A percentile compares a stretch with the other conserved stretches of the same genome.
These are phyloP conservation scores for Allolobophora icterica DNA, from an alignment of 2,888 invertebrate species.

Conservation along the genomic window DNA sequence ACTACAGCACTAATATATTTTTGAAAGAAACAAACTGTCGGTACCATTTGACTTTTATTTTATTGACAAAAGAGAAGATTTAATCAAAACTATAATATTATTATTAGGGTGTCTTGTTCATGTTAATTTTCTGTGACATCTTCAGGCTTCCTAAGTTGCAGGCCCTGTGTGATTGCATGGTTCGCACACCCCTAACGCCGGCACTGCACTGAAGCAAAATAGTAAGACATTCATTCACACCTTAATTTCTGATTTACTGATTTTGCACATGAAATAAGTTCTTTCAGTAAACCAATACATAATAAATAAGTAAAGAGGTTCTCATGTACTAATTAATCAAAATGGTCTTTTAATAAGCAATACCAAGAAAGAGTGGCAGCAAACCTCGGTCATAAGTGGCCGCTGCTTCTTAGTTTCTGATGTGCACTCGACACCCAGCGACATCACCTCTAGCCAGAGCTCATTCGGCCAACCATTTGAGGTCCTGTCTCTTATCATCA, in stretches of 20 bases:
- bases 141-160: too few relatives aligned
- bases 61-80: too few relatives aligned
- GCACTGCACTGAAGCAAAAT: not conserved
- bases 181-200: too few relatives aligned
- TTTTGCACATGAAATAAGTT: not conserved
- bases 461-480: slow-evolving; percentile 69
- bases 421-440: slow-evolving; percentile 71
- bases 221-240: not conserved
- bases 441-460: slow-evolving; percentile 69
- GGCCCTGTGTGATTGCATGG: too few relatives aligned
- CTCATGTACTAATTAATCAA: not conserved
- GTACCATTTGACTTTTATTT: too few relatives aligned
- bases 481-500: slow-evolving; percentile 65
- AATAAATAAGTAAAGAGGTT: not conserved
- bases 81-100: too few relatives aligned
- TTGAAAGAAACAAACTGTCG: too few relatives aligned
- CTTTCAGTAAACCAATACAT: not conserved
- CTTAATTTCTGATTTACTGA: not conserved
- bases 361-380: not conserved
- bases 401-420: slow-evolving; percentile 69
- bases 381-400: slow-evolving; percentile 70
- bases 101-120: too few relatives aligned
- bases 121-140: too few relatives aligned
- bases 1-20: too few relatives aligned
- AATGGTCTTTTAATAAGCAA: not conserved